Evolutionary conservation across 2,797 vertebrate genomes (phyloP).

Genomic region (Amniataba percoides): DNA sequence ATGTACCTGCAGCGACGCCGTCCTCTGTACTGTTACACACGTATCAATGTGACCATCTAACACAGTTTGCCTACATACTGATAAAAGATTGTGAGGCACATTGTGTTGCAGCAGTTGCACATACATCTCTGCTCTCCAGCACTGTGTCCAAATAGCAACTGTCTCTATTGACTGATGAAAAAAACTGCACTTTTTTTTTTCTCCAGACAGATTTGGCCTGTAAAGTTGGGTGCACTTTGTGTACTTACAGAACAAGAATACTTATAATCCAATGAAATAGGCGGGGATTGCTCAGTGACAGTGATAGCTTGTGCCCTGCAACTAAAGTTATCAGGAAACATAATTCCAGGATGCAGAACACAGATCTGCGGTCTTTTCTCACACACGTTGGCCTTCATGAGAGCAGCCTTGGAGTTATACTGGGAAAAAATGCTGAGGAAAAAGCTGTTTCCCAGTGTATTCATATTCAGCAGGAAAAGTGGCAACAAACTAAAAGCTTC

Average conservation of each 20-base stretch:
- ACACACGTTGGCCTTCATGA: not conserved
- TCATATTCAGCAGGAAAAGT: conserved; percentile 28
- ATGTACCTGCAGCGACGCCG: not conserved
- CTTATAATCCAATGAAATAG: conserved; percentile 3
- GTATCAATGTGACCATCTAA: not conserved
- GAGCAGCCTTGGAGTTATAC: not conserved
- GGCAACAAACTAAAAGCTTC: conserved; percentile 39
- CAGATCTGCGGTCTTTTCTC: not conserved
- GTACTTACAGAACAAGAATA: not conserved
- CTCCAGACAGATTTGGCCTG: not conserved
- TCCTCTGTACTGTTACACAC: not conserved
- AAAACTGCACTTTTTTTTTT: not conserved
- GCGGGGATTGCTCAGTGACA: not conserved
- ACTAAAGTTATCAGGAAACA: not conserved
- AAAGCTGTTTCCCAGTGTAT: not conserved
- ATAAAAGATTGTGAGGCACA: not conserved
- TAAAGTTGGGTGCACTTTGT: not conserved
- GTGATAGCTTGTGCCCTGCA: not conserved
- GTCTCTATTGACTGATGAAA: not conserved
- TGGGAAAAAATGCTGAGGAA: conserved; percentile 4
- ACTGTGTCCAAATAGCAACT: conserved; percentile 5
- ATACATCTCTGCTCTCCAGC: not conserved
- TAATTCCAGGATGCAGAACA: not conserved
- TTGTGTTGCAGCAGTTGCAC: not conserved
- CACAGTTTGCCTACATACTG: not conserved